These are phyloP conservation scores for Amphipyra tragopoginis DNA, from an alignment of 2,888 invertebrate genomes.

Conservation along the genomic window DNA sequence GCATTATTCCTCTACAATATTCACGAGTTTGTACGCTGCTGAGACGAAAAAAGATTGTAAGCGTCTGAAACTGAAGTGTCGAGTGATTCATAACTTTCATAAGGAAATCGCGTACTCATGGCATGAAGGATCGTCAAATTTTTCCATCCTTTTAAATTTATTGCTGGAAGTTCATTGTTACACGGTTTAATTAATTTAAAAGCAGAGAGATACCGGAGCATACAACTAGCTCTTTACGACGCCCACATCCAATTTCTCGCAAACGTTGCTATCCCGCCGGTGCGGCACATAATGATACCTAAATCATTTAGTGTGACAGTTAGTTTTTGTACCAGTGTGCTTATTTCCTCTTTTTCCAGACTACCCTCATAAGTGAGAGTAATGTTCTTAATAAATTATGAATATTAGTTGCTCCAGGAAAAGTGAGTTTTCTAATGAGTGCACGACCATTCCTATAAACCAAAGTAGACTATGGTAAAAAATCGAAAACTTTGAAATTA, in stretches of 20 bases:
- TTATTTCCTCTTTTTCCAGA: slow-evolving; percentile 31
- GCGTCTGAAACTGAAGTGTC: slow-evolving; percentile 4
- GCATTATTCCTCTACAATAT: slow-evolving; percentile 14
- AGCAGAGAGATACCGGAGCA: slow-evolving; percentile 40
- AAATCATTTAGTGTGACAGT: slow-evolving; percentile 59
- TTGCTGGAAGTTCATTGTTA: slow-evolving; percentile 38
- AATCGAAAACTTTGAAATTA: background rate
- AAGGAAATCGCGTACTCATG: slow-evolving; percentile 22
- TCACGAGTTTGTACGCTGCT: slow-evolving; percentile 8
- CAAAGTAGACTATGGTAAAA: background rate
- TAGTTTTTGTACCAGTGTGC: slow-evolving; percentile 46
- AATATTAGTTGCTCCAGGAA: slow-evolving; percentile 21
- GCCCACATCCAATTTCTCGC: slow-evolving; percentile 61
- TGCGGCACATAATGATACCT: slow-evolving; percentile 51
- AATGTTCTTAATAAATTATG: slow-evolving; percentile 32
- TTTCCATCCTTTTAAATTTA: slow-evolving; percentile 30
- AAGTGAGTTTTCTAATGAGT: slow-evolving; percentile 10
- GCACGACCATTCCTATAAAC: background rate
- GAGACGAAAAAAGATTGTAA: slow-evolving; percentile 8
- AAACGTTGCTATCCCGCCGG: slow-evolving; percentile 46
- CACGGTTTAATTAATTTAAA: slow-evolving; percentile 54
- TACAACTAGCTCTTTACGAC: slow-evolving; percentile 51
- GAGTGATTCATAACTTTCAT: slow-evolving; percentile 6
- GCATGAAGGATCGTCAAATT: slow-evolving; percentile 6
- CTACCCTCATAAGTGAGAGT: slow-evolving; percentile 32